phyloP scores from a whole-genome alignment of 2,888 invertebrate species.

The Drosophila mimica region DNA sequence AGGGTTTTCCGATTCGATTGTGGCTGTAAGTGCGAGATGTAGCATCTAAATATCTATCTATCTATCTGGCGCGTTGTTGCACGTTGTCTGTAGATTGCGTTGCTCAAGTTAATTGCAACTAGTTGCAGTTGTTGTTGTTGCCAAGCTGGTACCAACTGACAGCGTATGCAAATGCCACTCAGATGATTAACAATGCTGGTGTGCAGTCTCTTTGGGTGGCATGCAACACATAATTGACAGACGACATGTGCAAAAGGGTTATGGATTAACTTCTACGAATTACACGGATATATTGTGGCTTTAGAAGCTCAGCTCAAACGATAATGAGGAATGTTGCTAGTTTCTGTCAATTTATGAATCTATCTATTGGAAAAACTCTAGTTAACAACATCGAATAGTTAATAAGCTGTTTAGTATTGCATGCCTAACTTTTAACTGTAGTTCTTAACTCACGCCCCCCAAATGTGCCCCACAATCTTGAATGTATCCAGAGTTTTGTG shows the following conservation, averaged over 20 bases:
- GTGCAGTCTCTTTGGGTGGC: constrained; percentile 9
- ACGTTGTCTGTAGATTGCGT: constrained; percentile 21
- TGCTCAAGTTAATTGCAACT: constrained; percentile 39
- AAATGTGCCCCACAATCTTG: constrained; percentile 31
- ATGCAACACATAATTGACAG: constrained; percentile 17
- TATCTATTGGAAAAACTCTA: too few relatives aligned
- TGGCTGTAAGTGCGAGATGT: not conserved
- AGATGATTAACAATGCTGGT: not conserved
- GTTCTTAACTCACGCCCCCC: not conserved
- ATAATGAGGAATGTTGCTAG: not conserved
- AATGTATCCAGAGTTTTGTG: constrained; percentile 45
- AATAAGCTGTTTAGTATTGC: not conserved
- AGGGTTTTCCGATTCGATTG: constrained; percentile 19
- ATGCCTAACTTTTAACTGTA: not conserved
- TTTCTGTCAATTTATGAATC: too few relatives aligned
- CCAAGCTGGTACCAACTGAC: constrained; percentile 19
- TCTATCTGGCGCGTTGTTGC: constrained; percentile 9
- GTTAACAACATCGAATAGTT: not conserved
- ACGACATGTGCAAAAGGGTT: constrained; percentile 5
- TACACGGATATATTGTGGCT: not conserved
- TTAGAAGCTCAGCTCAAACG: not conserved
- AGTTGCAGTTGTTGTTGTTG: constrained; percentile 13
- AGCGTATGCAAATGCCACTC: constrained; percentile 33
- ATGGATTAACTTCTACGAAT: not conserved
- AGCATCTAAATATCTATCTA: not conserved